Base-by-base conservation (phyloP, 2,888 invertebrate genomes). In the Esperia sulphurella region DNA sequence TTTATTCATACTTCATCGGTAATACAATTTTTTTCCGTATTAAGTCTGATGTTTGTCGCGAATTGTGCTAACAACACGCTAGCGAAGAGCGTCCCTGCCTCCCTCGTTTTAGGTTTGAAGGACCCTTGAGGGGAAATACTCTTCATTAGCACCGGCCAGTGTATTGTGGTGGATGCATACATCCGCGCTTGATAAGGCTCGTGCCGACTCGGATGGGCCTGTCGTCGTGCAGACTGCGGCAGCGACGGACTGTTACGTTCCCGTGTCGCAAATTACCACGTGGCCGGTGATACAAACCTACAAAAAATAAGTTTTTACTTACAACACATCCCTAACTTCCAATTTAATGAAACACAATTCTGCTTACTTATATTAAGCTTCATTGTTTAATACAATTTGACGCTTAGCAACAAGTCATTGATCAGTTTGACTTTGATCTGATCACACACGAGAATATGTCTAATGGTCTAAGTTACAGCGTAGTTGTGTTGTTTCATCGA, bases 201-300 rank as follows among this genome's bases (percentile, higher is more conserved):
- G 14, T n/a, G 43, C 28, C 31, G 43, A 8, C 29, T 33, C 8
- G 43, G 14, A 8, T n/a, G 37, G 43, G 37, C 7, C 87, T 81
- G 87, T 88, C 84, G 85, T 79, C 79, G 79, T 74, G 67, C 62
- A 70, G 73, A 75, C 57, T 63, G 72, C 83, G 84, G 71, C 81
- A 81, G 81, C 75, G 69, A 57, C 73, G 79, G 81, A 75, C 72
- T 56, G 67, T 75, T 70, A 48, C 51, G 59, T 57, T 54, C 63
- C 70, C 65, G 62, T 57, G 31, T 10, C 44, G 42, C 43, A 55
- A 54, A 47, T 54, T 62, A 81, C 74, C 88, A 88, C 88, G 88
- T 88, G 88, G 83, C n/a, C 75, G 80, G 73, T 68, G 57, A 65
- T 43, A 51, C 61, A 59, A 72, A 72, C 74, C 72, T 71, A 69